A percentile compares a stretch with the other conserved stretches of the same genome.
Evolutionary conservation across 23 tunicate species (phyloP).

Genomic region (Halocynthia aurantium): DNA sequence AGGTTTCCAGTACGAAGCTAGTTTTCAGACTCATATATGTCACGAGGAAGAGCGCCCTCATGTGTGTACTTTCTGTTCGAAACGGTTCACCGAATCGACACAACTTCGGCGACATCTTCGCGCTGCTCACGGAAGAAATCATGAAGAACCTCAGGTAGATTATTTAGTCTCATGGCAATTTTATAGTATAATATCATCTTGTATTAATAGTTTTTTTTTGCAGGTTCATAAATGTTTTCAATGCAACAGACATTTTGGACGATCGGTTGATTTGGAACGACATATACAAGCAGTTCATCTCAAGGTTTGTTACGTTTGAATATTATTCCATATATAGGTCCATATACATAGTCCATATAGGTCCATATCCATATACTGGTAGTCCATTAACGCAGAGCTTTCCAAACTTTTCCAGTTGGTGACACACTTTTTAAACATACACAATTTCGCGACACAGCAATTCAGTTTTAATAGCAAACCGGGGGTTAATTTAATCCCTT

Average conservation of each 20-base stretch:
- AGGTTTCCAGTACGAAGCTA: slow-evolving; percentile 60
- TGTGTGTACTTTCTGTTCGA: slow-evolving; percentile 74
- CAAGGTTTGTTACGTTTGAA: slow-evolving; percentile 29
- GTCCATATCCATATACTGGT: too few relatives aligned
- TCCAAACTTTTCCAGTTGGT: too few relatives aligned
- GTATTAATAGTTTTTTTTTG: neutral
- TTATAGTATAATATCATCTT: too few relatives aligned
- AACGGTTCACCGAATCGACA: slow-evolving; percentile 45
- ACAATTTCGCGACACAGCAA: too few relatives aligned
- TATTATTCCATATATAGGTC: too few relatives aligned
- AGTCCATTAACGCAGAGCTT: too few relatives aligned
- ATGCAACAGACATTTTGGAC: slow-evolving; percentile 53
- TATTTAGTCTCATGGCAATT: too few relatives aligned
- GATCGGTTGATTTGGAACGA: slow-evolving; percentile 80
- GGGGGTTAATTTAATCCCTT: too few relatives aligned
- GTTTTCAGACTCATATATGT: slow-evolving; percentile 79
- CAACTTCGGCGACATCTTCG: slow-evolving; percentile 72
- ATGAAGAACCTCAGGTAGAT: slow-evolving; percentile 17
- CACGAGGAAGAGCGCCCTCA: slow-evolving; percentile 90
- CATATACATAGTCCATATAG: too few relatives aligned
- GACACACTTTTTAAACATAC: too few relatives aligned
- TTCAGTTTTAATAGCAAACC: too few relatives aligned
- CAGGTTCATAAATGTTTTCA: slow-evolving; percentile 70
- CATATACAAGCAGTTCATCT: slow-evolving; percentile 91
- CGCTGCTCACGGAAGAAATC: slow-evolving; percentile 51